phyloP scores from a whole-genome alignment of 2,888 invertebrate species.

The Sarcophaga carnaria region DNA sequence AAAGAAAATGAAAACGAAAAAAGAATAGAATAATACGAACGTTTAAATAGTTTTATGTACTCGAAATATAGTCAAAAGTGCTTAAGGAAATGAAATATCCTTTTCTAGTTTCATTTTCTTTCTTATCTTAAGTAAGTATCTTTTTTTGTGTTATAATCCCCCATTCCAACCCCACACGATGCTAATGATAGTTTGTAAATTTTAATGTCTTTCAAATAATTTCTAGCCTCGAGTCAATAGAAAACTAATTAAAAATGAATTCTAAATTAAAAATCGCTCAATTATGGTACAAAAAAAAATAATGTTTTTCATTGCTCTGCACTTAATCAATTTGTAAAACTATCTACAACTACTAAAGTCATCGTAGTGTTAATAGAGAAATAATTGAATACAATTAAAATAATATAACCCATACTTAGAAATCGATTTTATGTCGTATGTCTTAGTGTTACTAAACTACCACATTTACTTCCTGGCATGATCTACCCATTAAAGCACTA shows the following conservation, averaged over 20 bases:
- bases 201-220: neutral
- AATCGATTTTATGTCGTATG: neutral
- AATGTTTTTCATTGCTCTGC: neutral
- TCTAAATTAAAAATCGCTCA: neutral
- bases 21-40: neutral
- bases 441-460: neutral
- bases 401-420: neutral
- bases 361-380: neutral
- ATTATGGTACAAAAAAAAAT: neutral
- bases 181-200: neutral
- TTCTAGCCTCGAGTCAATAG: neutral
- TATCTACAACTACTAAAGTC: too few relatives aligned
- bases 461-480: neutral
- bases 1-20: conserved; percentile 14
- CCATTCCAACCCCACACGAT: neutral
- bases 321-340: neutral
- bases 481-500: neutral
- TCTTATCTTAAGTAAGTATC: conserved; percentile 15
- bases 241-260: neutral
- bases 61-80: neutral
- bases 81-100: conserved; percentile 17
- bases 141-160: neutral
- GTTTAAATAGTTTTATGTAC: conserved; percentile 23
- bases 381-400: neutral
- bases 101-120: conserved; percentile 5